Evolutionary conservation across 2,113 vertebrate genomes (phyloP).

Genomic region (Turdus rufiventris): DNA sequence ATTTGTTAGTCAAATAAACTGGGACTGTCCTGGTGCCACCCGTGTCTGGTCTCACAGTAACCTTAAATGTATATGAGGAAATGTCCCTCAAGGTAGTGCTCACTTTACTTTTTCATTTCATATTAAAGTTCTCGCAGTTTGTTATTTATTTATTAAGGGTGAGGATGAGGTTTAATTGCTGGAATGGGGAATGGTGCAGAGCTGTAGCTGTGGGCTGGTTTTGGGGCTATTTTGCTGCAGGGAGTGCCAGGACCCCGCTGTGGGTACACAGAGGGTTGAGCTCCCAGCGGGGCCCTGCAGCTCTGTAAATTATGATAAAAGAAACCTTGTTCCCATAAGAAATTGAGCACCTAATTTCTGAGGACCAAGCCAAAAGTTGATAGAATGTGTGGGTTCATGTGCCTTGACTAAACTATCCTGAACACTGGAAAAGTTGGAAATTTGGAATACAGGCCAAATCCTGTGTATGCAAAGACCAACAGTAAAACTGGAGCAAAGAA

Average conservation of each 20-base stretch:
- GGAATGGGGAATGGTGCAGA: neutral
- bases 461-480: neutral
- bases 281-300: neutral
- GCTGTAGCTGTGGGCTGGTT: neutral
- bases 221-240: neutral
- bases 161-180: neutral
- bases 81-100: neutral
- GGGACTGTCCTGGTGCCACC: neutral
- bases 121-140: neutral
- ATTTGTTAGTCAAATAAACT: slow-evolving; percentile 34
- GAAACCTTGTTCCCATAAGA: neutral
- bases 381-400: neutral
- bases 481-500: neutral
- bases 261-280: neutral
- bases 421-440: neutral
- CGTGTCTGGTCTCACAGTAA: neutral
- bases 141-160: neutral
- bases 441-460: neutral
- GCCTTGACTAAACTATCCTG: neutral
- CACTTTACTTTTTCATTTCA: neutral
- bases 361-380: neutral
- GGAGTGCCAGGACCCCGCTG: neutral
- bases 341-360: neutral
- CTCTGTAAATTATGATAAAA: neutral
- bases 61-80: neutral